Evolutionary conservation across 2,797 vertebrate genomes (phyloP), one percentile per base, ranked within the genome.

Genomic region (Poecilia velifera): DNA sequence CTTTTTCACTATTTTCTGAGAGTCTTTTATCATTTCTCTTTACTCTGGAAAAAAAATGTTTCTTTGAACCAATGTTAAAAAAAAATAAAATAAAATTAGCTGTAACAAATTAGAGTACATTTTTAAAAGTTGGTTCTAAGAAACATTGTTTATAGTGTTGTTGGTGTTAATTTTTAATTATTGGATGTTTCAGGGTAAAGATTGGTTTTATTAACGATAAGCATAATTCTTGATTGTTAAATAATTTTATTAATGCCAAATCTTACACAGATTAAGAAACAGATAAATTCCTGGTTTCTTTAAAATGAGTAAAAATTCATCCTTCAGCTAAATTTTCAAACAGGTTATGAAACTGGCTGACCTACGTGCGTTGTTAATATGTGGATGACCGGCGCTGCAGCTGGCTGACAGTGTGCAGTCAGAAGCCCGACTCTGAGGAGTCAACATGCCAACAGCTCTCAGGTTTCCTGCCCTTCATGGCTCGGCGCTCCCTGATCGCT

Each of bases 391-490:
- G 10, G 2, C 3, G 68, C 68, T 71, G 25, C 41, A 16, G 12
- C 13, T 71, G 68, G 25, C n/a, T 7, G 68, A 25, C 43, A 28
- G 43, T 45, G 20, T 68, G 36, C 25, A 71, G 41, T 71, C 41
- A 71, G 12, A 71, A 22, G 45, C 68, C 39, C 4, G 39, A 41
- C 41, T 16, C 16, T 71, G 22, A 45, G 22, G 68, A 28, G 68
- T 16, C 68, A 45, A 71, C n/a, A 45, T n/a, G n/a, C 6, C 68
- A n/a, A n/a, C 2, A 3, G 12, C 41, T n/a, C 68, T 71, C 68
- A 71, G 68, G 68, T 45, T 71, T 71, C 39, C 68, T 71, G 4
- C 68, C 41, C 68, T 45, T 43, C n/a, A 45, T 71, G 68, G 68
- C 68, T 45, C 41, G 22, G 41, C 12, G 25, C 12, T 45, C 41